Evolutionary conservation across 2,797 vertebrate genomes (phyloP).

Genomic region (Sandelia bainsii): DNA sequence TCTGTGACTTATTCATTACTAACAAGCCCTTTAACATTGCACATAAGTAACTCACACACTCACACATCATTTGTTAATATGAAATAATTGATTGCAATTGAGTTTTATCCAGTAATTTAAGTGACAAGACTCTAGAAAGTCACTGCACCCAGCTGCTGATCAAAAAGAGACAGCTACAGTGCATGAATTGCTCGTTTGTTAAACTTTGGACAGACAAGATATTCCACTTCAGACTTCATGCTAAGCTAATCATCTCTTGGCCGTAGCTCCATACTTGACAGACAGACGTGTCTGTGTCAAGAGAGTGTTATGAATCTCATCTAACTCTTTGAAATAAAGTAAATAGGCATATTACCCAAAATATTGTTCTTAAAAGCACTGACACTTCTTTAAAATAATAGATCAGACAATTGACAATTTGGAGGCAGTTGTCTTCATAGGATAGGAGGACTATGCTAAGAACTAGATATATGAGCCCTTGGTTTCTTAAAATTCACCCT

Average conservation of each 20-base stretch:
- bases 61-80: neutral
- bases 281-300: neutral
- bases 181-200: neutral
- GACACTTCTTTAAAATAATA: neutral
- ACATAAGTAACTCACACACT: too few species aligned
- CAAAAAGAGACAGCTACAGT: too few species aligned
- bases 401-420: neutral
- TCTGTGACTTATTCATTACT: neutral
- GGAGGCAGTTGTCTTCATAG: neutral
- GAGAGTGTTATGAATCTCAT: too few species aligned
- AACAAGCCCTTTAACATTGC: neutral
- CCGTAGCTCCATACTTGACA: neutral
- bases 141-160: too few species aligned
- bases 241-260: neutral
- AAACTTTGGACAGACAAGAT: neutral
- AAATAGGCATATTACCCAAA: neutral
- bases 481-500: constrained; percentile 10
- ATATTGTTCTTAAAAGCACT: neutral
- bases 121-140: too few species aligned
- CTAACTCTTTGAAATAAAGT: neutral
- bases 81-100: neutral
- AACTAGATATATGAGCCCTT: neutral
- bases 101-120: too few species aligned
- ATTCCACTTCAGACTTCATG: neutral
- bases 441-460: neutral